Evolutionary conservation across 2,113 vertebrate genomes (phyloP).

Genomic region (Myotis davidii): DNA sequence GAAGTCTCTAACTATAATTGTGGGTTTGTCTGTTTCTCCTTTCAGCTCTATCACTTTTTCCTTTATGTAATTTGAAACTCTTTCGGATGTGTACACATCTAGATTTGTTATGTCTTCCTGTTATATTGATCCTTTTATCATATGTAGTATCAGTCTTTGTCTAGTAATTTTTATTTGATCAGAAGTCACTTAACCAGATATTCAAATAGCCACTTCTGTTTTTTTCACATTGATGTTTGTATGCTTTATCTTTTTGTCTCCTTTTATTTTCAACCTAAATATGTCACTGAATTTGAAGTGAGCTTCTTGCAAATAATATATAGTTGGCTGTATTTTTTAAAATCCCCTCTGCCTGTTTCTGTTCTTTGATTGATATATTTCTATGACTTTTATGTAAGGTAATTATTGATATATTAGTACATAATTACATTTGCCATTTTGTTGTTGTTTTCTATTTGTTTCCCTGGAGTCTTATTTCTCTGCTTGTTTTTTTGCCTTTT

Average conservation of each 20-base stretch:
- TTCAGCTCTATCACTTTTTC: conserved; percentile 39
- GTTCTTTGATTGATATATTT: background rate
- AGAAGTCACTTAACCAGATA: background rate
- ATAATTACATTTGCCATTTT: background rate
- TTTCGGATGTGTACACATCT: background rate
- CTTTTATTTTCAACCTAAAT: conserved; percentile 24
- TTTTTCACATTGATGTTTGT: background rate
- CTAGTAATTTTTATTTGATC: conserved; percentile 28
- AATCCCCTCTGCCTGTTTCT: background rate
- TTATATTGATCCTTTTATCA: conserved; percentile 10
- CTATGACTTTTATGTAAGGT: background rate
- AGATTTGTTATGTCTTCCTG: background rate
- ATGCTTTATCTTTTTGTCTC: background rate
- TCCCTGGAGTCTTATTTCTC: background rate
- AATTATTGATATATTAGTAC: background rate
- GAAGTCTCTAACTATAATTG: background rate
- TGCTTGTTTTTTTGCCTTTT: background rate
- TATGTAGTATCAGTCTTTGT: background rate
- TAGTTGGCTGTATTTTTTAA: background rate
- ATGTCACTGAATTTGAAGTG: conserved; percentile 26
- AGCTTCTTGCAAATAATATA: background rate
- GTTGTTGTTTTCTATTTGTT: background rate
- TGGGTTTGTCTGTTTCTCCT: background rate
- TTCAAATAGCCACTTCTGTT: background rate
- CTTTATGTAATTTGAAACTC: background rate